Base-by-base conservation (phyloP, 1,140 invertebrate species). In the Bemisia tabaci region DNA sequence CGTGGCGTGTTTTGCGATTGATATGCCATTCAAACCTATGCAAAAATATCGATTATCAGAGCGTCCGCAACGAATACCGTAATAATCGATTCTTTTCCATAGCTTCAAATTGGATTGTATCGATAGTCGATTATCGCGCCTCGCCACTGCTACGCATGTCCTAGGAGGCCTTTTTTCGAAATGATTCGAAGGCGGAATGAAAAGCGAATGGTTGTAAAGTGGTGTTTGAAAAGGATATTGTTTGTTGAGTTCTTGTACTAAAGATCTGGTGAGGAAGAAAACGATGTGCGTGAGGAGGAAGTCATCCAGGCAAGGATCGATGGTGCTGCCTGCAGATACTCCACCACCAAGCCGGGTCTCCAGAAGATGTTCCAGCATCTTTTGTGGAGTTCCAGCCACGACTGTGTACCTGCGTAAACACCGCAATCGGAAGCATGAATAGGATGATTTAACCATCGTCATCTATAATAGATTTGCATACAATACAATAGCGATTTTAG, bases 201-300 rank as follows among this genome's bases (percentile, higher is more conserved):
- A n/a, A n/a, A n/a, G n/a, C n/a, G n/a, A n/a, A n/a, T n/a, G n/a
- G n/a, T n/a, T n/a, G 21, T 24, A 63, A 11, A 12, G 21, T n/a
- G n/a, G n/a, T 2, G 11, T 59, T 26, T 62, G 68, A 79, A 84
- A 86, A 85, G 85, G 85, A 87, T 87, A 89, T 85, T 87, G 83
- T 81, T 82, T 87, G 70, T 86, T 82, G 59, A 94, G 80, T 75
- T 89, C 86, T 59, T 85, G 83, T 73, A 90, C 87, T 62, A 94
- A 79, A 69, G 88, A 82, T 68, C 88, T 84, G 63, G 84, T 86
- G 17, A 89, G 87, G 83, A 94, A 89, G 77, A 90, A 94, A 62
- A 93, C 87, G 64, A 91, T 87, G 75, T 94, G 88, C n/a, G 91
- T 94, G 21, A 94, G 78, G 59, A 94, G 79, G 75, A 94, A 92